A percentile compares a stretch with the other conserved stretches of the same genome.
Conservation (phyloP, 1,140 invertebrate species). For the Saccostrea glomerata region DNA sequence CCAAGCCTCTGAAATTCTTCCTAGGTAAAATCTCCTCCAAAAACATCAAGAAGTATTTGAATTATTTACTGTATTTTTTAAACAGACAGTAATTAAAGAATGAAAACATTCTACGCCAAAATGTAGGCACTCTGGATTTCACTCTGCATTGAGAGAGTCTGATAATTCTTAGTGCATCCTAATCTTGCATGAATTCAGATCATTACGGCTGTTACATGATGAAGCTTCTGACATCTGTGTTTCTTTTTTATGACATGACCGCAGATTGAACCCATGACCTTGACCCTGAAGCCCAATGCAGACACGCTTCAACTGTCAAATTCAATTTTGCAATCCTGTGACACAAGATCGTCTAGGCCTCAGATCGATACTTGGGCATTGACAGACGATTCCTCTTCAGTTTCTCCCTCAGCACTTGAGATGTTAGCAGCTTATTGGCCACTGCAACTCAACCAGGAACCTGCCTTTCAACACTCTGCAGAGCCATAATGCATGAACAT, state of each 20-base stretch:
- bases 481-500: background rate
- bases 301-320: constrained; percentile 26
- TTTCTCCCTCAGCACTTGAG: constrained; percentile 14
- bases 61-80: background rate
- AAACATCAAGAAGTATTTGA: background rate
- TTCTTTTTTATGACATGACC: constrained; percentile 30
- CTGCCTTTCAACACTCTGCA: constrained; percentile 28
- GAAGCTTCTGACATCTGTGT: constrained; percentile 32
- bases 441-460: background rate
- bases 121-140: background rate
- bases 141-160: background rate
- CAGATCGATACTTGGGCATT: constrained; percentile 18
- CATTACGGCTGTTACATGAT: constrained; percentile 29
- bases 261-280: constrained; percentile 21
- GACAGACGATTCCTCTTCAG: constrained; percentile 26
- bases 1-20: constrained; percentile 17
- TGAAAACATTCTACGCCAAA: background rate
- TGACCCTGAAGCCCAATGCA: background rate
- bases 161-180: background rate
- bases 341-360: constrained; percentile 24
- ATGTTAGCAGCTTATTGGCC: constrained; percentile 1
- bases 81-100: constrained; percentile 20
- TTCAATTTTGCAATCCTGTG: constrained; percentile 32
- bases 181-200: background rate
- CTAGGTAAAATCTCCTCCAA: background rate